Evolutionary conservation across 2,797 vertebrate species (phyloP), one percentile per base, ranked within the genome.

Genomic region (Darevskia mixta): DNA sequence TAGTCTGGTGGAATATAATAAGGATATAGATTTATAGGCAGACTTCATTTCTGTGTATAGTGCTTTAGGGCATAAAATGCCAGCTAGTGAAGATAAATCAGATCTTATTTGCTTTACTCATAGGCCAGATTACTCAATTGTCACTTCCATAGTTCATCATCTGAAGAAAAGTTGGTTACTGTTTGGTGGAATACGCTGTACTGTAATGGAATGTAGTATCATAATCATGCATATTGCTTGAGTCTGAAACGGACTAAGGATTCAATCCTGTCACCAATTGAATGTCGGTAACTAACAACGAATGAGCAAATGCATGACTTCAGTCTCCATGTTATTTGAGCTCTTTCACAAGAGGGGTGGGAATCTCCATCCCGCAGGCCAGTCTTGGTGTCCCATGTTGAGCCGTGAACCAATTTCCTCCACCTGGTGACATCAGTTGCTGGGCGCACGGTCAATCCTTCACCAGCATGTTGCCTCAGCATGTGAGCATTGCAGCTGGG

Each of bases 11-110:
- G 32, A 84, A 38, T 58, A 75, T 27, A 43, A 69, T 69, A 75
- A 85, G 45, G 29, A 58, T 73, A 77, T 13, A 43, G 71, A 85
- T 85, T 75, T 85, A 64, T 41, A 64, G 32, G 17, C 25, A 41
- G 32, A 61, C 15, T 76, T 83, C n/a, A 55, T 83, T 72, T 55
- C 41, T 83, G 81, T 69, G 49, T 83, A 83, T 45, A 71, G 29
- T 83, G 43, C 82, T 72, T 55, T 55, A 72, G 43, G 45, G 43
- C 38, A 43, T 29, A 82, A 69, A 69, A 41, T n/a, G 27, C n/a
- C 43, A 72, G n/a, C 82, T 83, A 83, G 18, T 72, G 43, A 55
- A 55, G 29, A 72, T 83, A 41, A 72, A 83, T 71, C 82, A 71
- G 29, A 49, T 71, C 27, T n/a, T 72, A 49, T 81, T 81, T 66